Conservation (phyloP, 1,140 invertebrate species). For the Lordiphosa stackelbergi region DNA sequence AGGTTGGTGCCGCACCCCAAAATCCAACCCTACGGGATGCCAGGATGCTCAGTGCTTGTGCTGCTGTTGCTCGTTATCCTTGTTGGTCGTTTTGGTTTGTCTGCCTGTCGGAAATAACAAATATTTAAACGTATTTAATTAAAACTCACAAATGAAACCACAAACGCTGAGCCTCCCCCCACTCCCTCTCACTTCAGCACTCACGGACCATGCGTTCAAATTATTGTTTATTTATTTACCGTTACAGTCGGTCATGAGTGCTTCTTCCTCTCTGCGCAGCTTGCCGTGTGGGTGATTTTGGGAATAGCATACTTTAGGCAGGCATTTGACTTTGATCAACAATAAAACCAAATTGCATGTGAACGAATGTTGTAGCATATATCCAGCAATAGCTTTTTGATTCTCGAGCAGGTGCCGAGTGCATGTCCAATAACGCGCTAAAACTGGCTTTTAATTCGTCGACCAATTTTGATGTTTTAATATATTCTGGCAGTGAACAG, state of each 20-base stretch:
- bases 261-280: not conserved
- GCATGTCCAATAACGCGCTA: too few relatives aligned
- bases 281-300: too few relatives aligned
- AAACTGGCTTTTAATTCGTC: too few relatives aligned
- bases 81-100: slow-evolving; percentile 39
- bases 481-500: too few relatives aligned
- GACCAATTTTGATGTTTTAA: too few relatives aligned
- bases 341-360: slow-evolving; percentile 12
- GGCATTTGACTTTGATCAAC: slow-evolving; percentile 25
- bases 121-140: slow-evolving; percentile 75
- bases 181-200: slow-evolving; percentile 8
- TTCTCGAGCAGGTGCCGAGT: too few relatives aligned
- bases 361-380: too few relatives aligned
- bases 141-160: slow-evolving; percentile 73
- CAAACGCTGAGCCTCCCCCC: slow-evolving; percentile 29
- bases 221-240: slow-evolving; percentile 72
- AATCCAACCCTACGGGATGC: slow-evolving; percentile 5
- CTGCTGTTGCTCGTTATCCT: slow-evolving; percentile 24
- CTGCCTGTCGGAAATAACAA: slow-evolving; percentile 66
- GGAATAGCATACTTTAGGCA: slow-evolving; percentile 33
- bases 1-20: slow-evolving; percentile 29
- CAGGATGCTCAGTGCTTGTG: slow-evolving; percentile 7
- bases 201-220: slow-evolving; percentile 34
- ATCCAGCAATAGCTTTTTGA: too few relatives aligned
- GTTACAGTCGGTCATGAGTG: slow-evolving; percentile 27